These are phyloP conservation scores for Heliothis virescens DNA, from an alignment of 1,140 invertebrate genomes.

Conservation along the genomic window DNA sequence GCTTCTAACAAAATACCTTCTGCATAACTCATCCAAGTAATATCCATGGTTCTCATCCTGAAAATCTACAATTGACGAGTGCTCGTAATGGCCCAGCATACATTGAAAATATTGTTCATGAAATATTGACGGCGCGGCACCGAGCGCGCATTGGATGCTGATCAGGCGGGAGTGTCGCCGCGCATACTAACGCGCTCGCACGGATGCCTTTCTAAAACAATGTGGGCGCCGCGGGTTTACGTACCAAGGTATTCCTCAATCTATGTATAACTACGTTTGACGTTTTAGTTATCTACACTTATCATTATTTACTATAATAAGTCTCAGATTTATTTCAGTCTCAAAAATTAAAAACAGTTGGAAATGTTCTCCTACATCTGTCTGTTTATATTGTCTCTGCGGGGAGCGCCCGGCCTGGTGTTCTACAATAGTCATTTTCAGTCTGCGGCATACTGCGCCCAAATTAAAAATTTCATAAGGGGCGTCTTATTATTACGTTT, in stretches of 20 bases:
- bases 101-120: constrained; percentile 16
- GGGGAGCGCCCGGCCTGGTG: background rate
- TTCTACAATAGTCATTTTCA: background rate
- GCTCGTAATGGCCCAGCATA: background rate
- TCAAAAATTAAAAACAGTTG: too few species aligned
- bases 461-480: background rate
- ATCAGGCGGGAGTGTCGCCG: background rate
- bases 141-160: constrained; percentile 4
- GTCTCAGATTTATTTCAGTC: too few species aligned
- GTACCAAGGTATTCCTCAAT: background rate
- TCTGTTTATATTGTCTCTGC: background rate
- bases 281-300: too few species aligned
- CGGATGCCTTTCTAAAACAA: background rate
- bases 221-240: background rate
- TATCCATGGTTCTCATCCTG: constrained; percentile 3
- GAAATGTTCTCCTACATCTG: too few species aligned
- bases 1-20: background rate
- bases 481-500: background rate
- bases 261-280: too few species aligned
- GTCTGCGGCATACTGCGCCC: background rate
- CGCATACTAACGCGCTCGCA: constrained; percentile 5
- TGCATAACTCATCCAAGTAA: background rate
- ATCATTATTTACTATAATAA: too few species aligned
- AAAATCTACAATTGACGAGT: background rate
- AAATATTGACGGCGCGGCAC: background rate